A percentile compares a stretch with the other conserved stretches of the same genome.
These are phyloP conservation scores for Psophia crepitans DNA, from an alignment of 2,113 vertebrate genomes.

Conservation along the genomic window DNA sequence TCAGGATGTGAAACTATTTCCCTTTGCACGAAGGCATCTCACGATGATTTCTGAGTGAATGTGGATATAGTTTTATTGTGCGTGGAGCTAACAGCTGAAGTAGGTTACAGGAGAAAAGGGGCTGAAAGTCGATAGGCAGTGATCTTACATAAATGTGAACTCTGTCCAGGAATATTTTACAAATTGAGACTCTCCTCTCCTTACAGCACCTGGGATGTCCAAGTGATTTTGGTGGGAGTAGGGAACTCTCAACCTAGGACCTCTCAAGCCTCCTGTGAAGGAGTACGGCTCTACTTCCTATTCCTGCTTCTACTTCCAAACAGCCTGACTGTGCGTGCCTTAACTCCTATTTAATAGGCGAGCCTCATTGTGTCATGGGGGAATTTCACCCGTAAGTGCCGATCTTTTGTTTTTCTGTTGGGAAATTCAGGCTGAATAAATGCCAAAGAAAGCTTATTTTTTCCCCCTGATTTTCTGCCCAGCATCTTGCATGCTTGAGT, in stretches of 20 bases:
- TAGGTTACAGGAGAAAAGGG: not conserved
- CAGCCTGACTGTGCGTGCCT: not conserved
- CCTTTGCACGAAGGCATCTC: not conserved
- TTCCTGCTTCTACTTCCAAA: not conserved
- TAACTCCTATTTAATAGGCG: not conserved
- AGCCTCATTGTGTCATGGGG: not conserved
- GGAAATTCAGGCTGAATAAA: constrained; percentile 22
- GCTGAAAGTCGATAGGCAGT: not conserved
- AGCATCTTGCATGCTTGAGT: not conserved
- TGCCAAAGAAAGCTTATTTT: not conserved
- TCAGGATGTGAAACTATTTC: not conserved
- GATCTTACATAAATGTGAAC: not conserved
- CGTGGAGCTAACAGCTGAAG: not conserved
- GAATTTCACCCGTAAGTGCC: not conserved
- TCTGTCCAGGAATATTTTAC: not conserved
- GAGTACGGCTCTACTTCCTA: not conserved
- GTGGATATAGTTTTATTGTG: not conserved
- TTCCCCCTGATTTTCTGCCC: constrained; percentile 14
- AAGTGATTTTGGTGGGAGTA: not conserved
- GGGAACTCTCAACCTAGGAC: not conserved
- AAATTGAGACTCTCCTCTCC: not conserved
- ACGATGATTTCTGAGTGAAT: not conserved
- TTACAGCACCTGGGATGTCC: not conserved
- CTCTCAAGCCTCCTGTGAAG: not conserved
- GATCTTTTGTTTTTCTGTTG: constrained; percentile 6